Percentiles rank a stretch among this genome's conserved stretches.
Conservation (phyloP, 2,888 invertebrate species). For the Chrysina gloriosa region DNA sequence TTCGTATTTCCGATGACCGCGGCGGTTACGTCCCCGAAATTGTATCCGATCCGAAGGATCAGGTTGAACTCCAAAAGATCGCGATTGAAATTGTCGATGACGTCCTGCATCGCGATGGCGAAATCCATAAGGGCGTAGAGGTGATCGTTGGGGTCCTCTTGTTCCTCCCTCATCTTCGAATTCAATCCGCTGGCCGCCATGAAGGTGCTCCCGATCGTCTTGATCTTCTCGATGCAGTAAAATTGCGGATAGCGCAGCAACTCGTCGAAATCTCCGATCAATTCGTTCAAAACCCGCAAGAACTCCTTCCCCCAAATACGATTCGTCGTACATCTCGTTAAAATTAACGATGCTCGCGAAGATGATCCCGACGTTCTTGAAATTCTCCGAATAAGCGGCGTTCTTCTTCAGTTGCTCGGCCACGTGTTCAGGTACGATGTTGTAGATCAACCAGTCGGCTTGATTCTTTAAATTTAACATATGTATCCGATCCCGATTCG, state of each 20-base stretch:
- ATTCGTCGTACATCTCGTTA: conserved; percentile 98
- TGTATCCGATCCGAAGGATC: conserved; percentile 87
- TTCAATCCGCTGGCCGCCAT: conserved; percentile 98
- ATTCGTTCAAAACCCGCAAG: conserved; percentile 92
- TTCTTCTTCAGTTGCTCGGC: conserved; percentile 93
- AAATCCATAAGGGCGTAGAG: conserved; percentile 93
- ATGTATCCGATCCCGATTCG: conserved; percentile 86
- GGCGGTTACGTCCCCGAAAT: conserved; percentile 95
- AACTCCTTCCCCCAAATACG: conserved; percentile 95
- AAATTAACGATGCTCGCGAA: conserved; percentile 98
- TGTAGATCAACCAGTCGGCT: conserved; percentile 95
- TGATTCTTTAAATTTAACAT: conserved; percentile 95
- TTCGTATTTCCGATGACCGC: conserved; percentile 97
- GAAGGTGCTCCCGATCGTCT: conserved; percentile 96
- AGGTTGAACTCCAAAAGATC: conserved; percentile 92
- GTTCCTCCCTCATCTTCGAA: conserved; percentile 77
- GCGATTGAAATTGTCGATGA: conserved; percentile 87
- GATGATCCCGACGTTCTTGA: conserved; percentile 91
- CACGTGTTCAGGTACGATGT: conserved; percentile 96
- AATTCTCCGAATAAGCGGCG: conserved; percentile 94
- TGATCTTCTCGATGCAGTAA: conserved; percentile 94
- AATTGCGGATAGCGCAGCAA: conserved; percentile 84
- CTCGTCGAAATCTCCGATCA: conserved; percentile 97
- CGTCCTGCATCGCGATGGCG: conserved; percentile 89
- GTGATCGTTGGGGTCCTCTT: conserved; percentile 79